Conservation (phyloP, 2,888 invertebrate species). For the Cordilura impudica region DNA sequence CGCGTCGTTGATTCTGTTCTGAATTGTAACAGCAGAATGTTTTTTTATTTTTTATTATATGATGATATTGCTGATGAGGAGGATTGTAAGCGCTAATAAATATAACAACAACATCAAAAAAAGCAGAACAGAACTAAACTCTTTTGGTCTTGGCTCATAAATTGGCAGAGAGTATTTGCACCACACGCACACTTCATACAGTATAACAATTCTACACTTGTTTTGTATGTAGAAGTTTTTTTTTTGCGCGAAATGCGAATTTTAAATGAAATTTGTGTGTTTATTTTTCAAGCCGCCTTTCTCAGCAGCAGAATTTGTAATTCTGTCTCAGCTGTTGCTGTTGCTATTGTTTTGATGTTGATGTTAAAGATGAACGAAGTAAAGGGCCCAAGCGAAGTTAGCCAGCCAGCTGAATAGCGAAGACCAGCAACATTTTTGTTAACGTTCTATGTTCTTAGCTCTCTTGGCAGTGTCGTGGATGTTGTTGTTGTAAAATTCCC, state of each 20-base stretch:
- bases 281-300: constrained; percentile 33
- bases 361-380: constrained; percentile 36
- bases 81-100: constrained; percentile 34
- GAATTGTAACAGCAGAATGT: constrained; percentile 50
- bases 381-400: neutral
- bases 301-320: constrained; percentile 45
- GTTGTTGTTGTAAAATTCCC: neutral
- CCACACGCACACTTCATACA: constrained; percentile 5
- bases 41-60: constrained; percentile 43
- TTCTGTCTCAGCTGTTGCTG: constrained; percentile 39
- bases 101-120: constrained; percentile 1
- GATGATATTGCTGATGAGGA: constrained; percentile 35
- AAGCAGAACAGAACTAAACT: constrained; percentile 11
- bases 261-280: constrained; percentile 35
- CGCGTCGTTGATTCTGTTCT: constrained; percentile 65
- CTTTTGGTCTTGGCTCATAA: constrained; percentile 4
- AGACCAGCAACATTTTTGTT: constrained; percentile 20
- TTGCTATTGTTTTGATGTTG: constrained; percentile 37
- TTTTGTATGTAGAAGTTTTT: constrained; percentile 31
- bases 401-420: neutral
- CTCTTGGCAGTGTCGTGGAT: neutral
- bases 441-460: constrained; percentile 29
- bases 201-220: constrained; percentile 9
- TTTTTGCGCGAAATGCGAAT: constrained; percentile 49
- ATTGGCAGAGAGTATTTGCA: constrained; percentile 31